Evolutionary conservation across 2,113 vertebrate genomes (phyloP), one percentile per base, ranked within the genome.

Genomic region (Misgurnus mizolepis): DNA sequence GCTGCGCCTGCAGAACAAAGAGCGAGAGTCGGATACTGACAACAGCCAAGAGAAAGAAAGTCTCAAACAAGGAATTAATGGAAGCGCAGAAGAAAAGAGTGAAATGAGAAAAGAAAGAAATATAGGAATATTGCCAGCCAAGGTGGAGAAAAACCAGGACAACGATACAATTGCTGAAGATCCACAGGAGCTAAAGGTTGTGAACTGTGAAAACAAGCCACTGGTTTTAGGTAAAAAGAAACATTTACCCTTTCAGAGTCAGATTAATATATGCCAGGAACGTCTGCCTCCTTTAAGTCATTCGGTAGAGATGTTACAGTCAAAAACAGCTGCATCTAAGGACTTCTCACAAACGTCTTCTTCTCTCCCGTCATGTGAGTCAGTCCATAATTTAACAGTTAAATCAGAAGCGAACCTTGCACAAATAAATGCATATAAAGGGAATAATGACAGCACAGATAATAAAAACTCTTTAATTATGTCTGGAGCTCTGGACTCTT

Each of bases 401-500:
- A 64, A 72, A 10, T 76, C 82, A 22, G 7, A 18, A 6, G 41
- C 40, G 43, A 45, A 14, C 15, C 27, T 6, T 4, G 15, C 27
- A 49, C 40, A 58, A 50, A 40, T n/a, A 15, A 68, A 34, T 47
- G 41, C 55, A 18, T 66, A 67, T 10, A 61, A 71, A n/a, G 22
- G 0, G 40, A 60, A 39, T 67, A 40, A 71, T 69, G 58, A 39
- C n/a, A 58, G 34, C 1, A 49, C 22, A 53, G 11, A 17, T 47
- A 22, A 12, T 43, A 55, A 56, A 66, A 2, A 6, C 6, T 43
- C 86, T 0, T 75, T 64, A 40, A 41, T 80, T 49, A 34, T 43
- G 58, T 58, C 85, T 27, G 86, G 64, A 0, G 1, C 27, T 0
- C 82, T 91, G 43, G 80, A 71, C 80, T 95, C 95, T 4, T 95